Base-by-base conservation (phyloP, 2,113 vertebrate genomes). In the Charina bottae region DNA sequence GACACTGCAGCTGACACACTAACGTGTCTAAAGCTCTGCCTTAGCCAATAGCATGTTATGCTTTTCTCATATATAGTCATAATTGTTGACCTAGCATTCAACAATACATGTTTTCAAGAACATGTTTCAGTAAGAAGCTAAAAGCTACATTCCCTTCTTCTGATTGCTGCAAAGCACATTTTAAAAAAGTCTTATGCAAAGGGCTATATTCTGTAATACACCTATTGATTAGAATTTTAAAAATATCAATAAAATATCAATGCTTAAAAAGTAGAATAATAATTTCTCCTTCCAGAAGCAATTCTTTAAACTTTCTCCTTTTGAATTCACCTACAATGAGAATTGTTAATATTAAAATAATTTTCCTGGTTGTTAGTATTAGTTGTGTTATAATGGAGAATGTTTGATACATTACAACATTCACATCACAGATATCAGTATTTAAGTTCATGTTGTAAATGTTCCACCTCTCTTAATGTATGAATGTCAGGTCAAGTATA, bases 201-300 rank as follows among this genome's bases (percentile, higher is more conserved):
- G 17, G 92, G 12, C 23, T 84, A 90, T 88, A 90, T 94, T 94
- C 90, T 94, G 6, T 28, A 96, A 95, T 85, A 42, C 84, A 15
- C 85, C 62, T 62, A 93, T 49, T 6, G 49, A 49, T 49, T 49
- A 49, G 6, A 49, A 49, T 6, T 6, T 49, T 3, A 49, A 49
- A 49, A 49, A 49, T 3, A 49, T 49, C 49, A 49, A 49, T 49
- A 49, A 49, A 49, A 49, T 49, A 49, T 49, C 49, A 49, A 49
- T 60, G 13, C 6, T 17, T 90, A 68, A 89, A 93, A 49, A 55
- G 33, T 19, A 87, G 33, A 19, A 26, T 53, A 86, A 85, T 9
- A 17, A 26, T 86, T 86, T 87, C 3, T 33, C 4, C 37, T 87
- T 11, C 54, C 15, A 56, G 33, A 11, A 3, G 12, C 42, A 42